Percentiles rank a stretch among this genome's conserved stretches.
Conservation (phyloP, 2,113 vertebrate genomes). For the Thunnus thynnus region DNA sequence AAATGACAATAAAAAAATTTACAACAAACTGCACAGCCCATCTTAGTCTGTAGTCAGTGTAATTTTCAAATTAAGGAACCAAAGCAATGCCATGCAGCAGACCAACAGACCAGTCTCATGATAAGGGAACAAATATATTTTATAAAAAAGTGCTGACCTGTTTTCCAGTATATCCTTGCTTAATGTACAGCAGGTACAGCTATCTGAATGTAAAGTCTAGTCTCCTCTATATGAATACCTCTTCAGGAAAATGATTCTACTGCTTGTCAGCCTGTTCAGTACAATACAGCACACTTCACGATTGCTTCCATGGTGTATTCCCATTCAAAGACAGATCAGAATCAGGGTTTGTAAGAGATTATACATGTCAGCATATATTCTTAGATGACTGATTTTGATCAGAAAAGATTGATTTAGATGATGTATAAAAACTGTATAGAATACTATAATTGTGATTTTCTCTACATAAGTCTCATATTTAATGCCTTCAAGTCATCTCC, state of each 20-base stretch:
- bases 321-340: background rate
- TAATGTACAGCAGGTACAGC: background rate
- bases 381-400: background rate
- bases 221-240: background rate
- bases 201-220: background rate
- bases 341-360: background rate
- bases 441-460: background rate
- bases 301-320: background rate
- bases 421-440: background rate
- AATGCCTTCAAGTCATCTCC: conserved; percentile 3
- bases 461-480: conserved; percentile 13
- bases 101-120: background rate
- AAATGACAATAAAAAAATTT: too few species aligned
- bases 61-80: background rate
- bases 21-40: too few species aligned
- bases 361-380: background rate
- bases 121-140: too few species aligned
- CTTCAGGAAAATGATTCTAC: background rate
- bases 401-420: background rate
- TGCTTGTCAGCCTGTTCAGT: background rate
- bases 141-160: background rate
- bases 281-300: background rate
- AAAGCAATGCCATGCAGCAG: background rate
- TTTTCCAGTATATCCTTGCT: background rate
- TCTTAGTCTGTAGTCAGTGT: background rate